Conservation (phyloP, 1,140 invertebrate genomes). For the Aphis craccivora region DNA sequence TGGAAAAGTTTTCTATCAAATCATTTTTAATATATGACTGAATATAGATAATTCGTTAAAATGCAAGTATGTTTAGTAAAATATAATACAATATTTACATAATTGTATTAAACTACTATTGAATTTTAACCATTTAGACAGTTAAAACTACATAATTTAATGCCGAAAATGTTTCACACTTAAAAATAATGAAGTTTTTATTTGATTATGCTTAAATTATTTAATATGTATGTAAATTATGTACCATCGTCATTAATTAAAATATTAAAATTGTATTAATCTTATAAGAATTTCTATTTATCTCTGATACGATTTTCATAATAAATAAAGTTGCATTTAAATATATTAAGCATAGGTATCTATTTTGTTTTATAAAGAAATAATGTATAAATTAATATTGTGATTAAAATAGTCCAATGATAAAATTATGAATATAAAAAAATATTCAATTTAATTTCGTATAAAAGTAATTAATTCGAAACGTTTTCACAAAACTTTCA, state of each 20-base stretch:
- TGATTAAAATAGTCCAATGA: not conserved
- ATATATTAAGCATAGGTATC: not conserved
- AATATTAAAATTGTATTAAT: not conserved
- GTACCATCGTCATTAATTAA: not conserved
- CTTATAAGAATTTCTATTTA: not conserved
- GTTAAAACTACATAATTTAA: not conserved
- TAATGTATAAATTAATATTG: not conserved
- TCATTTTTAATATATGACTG: not conserved
- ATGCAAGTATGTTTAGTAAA: not conserved
- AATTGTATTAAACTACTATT: not conserved
- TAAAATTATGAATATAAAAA: not conserved
- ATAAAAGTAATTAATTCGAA: not conserved
- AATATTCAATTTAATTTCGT: not conserved
- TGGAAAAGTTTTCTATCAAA: not conserved
- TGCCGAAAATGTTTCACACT: not conserved
- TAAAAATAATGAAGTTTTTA: not conserved
- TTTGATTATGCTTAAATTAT: not conserved
- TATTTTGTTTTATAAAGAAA: not conserved
- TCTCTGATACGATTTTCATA: not conserved
- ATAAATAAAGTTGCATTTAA: not conserved
- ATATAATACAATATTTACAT: not conserved
- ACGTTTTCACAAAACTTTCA: not conserved
- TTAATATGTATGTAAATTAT: not conserved
- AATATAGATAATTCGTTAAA: not conserved
- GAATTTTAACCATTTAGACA: not conserved